phyloP scores from a whole-genome alignment of 2,888 invertebrate genomes.

The Seira ritae region DNA sequence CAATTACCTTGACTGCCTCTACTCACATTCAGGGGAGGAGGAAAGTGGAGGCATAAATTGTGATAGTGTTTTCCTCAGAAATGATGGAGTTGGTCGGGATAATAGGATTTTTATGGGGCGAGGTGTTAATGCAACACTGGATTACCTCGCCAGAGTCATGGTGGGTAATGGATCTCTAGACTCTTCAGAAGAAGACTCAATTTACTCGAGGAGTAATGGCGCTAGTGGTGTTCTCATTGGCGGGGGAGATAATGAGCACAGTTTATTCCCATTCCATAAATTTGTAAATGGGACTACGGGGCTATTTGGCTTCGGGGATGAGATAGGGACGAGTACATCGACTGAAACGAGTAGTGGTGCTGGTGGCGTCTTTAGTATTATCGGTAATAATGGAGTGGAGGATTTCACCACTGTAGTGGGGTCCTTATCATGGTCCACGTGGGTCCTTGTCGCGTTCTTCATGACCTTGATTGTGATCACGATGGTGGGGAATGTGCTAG shows the following conservation, averaged over 20 bases:
- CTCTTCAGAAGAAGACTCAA: slow-evolving; percentile 16
- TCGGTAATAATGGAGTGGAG: neutral
- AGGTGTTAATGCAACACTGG: neutral
- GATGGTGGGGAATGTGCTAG: slow-evolving; percentile 92
- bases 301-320: slow-evolving; percentile 18
- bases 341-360: neutral
- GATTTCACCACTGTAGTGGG: neutral
- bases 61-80: slow-evolving; percentile 12
- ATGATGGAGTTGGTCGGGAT: neutral
- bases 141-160: neutral
- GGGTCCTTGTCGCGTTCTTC: slow-evolving; percentile 78
- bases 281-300: neutral
- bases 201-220: neutral
- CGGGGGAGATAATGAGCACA: neutral
- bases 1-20: slow-evolving; percentile 12
- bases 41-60: slow-evolving; percentile 4
- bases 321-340: neutral
- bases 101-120: neutral
- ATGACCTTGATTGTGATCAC: slow-evolving; percentile 82
- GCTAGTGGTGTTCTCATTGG: too few relatives aligned
- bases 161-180: slow-evolving; percentile 20
- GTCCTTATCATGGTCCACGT: slow-evolving; percentile 35
- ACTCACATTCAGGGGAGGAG: slow-evolving; percentile 10
- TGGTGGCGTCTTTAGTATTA: neutral
- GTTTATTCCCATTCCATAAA: neutral